Evolutionary conservation across 2,888 invertebrate species (phyloP).

Genomic region (Pimpla rufipes): DNA sequence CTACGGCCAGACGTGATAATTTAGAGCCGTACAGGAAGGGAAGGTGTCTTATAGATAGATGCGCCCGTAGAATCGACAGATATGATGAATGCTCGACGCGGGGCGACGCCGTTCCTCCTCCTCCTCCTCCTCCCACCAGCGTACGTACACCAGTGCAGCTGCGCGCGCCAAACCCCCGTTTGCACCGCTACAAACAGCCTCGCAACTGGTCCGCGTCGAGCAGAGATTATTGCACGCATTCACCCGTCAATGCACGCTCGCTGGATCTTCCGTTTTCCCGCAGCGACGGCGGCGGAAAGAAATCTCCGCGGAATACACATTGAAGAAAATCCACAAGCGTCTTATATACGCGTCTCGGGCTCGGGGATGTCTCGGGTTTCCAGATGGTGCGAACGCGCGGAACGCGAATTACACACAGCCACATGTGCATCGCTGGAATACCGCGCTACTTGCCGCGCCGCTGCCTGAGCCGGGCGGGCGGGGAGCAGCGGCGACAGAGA

Average conservation of each 20-base stretch:
- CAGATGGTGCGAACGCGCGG: conserved; percentile 31
- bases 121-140: conserved; percentile 58
- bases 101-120: conserved; percentile 64
- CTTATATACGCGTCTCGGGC: conserved; percentile 7
- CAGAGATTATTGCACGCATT: conserved; percentile 78
- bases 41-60: conserved; percentile 79
- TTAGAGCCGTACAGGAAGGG: conserved; percentile 77
- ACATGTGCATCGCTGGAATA: conserved; percentile 11
- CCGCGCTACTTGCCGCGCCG: not conserved
- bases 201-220: conserved; percentile 53
- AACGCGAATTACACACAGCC: not conserved
- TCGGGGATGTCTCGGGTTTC: conserved; percentile 19
- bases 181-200: conserved; percentile 25
- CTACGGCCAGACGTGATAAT: conserved; percentile 77
- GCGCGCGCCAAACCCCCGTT: not conserved
- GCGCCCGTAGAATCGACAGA: conserved; percentile 80
- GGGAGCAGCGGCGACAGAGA: not conserved
- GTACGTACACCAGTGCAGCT: conserved; percentile 24
- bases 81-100: conserved; percentile 81
- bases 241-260: conserved; percentile 76
- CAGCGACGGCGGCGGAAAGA: conserved; percentile 18
- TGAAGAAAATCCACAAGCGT: conserved; percentile 21
- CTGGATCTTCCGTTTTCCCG: conserved; percentile 28
- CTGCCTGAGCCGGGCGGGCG: not conserved
- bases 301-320: conserved; percentile 22